Conservation (phyloP, 2,888 invertebrate species). For the Chalcis sispes region DNA sequence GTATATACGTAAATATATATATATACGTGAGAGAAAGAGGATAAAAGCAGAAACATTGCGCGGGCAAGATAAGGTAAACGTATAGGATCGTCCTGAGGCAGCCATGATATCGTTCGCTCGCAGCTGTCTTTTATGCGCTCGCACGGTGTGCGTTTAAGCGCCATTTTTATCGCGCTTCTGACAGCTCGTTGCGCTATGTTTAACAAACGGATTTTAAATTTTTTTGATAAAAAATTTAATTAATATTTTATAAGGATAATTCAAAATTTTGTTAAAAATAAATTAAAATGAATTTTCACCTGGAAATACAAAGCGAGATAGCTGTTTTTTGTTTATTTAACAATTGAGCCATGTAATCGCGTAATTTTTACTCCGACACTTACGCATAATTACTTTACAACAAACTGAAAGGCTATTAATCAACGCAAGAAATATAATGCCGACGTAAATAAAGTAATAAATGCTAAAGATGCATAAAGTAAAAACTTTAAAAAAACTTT, state of each 20-base stretch:
- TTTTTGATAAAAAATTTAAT: too few relatives aligned
- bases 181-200: background rate
- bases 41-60: background rate
- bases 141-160: slow-evolving; percentile 28
- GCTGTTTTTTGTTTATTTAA: too few relatives aligned
- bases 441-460: slow-evolving; percentile 53
- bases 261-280: too few relatives aligned
- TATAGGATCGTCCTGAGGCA: slow-evolving; percentile 54
- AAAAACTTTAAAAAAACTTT: slow-evolving; percentile 46
- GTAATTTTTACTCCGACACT: background rate
- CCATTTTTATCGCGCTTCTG: slow-evolving; percentile 50
- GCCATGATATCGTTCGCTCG: slow-evolving; percentile 50
- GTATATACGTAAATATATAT: too few relatives aligned
- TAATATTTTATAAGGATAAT: too few relatives aligned
- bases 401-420: slow-evolving; percentile 40
- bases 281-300: too few relatives aligned
- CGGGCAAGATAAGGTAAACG: slow-evolving; percentile 35
- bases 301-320: too few relatives aligned
- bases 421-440: slow-evolving; percentile 26
- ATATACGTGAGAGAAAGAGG: too few relatives aligned
- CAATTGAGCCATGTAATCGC: too few relatives aligned
- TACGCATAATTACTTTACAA: slow-evolving; percentile 21
- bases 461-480: slow-evolving; percentile 47
- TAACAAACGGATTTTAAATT: too few relatives aligned
- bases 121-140: slow-evolving; percentile 49